phyloP scores from a whole-genome alignment of 2,113 vertebrate genomes.

The Dendropsophus ebraccatus region DNA sequence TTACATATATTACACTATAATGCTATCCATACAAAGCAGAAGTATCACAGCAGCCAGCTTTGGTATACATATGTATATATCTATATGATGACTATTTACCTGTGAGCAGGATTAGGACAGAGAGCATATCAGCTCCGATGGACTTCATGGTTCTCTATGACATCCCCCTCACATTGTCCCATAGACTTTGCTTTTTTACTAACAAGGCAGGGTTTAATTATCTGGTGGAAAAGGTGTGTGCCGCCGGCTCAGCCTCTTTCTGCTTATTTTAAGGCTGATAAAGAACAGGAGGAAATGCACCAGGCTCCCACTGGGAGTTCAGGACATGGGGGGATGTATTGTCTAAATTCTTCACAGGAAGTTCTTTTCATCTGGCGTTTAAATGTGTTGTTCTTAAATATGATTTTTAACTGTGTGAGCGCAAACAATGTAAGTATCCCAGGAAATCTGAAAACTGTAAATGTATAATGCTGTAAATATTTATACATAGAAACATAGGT shows the following conservation, averaged over 20 bases:
- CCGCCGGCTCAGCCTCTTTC: slow-evolving; percentile 70
- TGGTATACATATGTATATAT: not conserved
- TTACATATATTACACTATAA: not conserved
- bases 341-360: slow-evolving; percentile 81
- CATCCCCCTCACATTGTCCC: slow-evolving; percentile 60
- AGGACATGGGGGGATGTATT: slow-evolving; percentile 80
- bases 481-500: too few relatives aligned
- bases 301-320: slow-evolving; percentile 77
- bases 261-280: slow-evolving; percentile 82
- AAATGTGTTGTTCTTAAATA: slow-evolving; percentile 76
- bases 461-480: too few relatives aligned
- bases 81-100: slow-evolving; percentile 64
- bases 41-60: not conserved
- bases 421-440: slow-evolving; percentile 4
- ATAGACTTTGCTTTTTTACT: slow-evolving; percentile 59
- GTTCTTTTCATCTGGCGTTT: slow-evolving; percentile 78
- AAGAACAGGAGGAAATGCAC: slow-evolving; percentile 81
- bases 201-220: slow-evolving; percentile 65
- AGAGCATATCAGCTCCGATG: slow-evolving; percentile 60
- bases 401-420: slow-evolving; percentile 38
- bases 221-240: slow-evolving; percentile 74
- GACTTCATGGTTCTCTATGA: slow-evolving; percentile 67
- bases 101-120: not conserved
- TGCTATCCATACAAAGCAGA: not conserved
- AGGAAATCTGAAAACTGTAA: not conserved